phyloP scores from a whole-genome alignment of 2,797 vertebrate species.

The Arctocebus calabarensis region DNA sequence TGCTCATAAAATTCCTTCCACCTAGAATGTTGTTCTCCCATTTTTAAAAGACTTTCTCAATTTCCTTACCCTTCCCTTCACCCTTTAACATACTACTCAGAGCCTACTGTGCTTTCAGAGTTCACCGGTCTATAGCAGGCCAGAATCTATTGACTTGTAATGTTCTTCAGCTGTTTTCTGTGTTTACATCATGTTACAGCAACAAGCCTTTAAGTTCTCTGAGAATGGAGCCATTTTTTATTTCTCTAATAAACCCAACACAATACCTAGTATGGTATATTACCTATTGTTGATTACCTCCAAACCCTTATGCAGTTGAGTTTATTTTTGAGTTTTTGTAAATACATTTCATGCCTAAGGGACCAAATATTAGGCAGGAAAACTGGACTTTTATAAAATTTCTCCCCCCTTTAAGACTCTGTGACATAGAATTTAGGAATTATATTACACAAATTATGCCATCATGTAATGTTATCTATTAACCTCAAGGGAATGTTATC shows the following conservation, averaged over 20 bases:
- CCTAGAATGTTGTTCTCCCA: not conserved
- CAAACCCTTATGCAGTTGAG: not conserved
- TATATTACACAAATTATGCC: constrained; percentile 57
- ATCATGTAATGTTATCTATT: constrained; percentile 64
- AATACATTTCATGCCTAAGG: constrained; percentile 38
- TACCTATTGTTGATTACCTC: not conserved
- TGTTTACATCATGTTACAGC: not conserved
- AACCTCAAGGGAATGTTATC: constrained; percentile 80
- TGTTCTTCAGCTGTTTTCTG: constrained; percentile 20
- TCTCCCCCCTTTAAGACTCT: not conserved
- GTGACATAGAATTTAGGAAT: constrained; percentile 35
- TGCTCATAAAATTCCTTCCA: not conserved
- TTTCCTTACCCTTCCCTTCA: not conserved
- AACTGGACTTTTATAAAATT: constrained; percentile 54
- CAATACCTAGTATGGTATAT: not conserved
- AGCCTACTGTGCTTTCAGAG: not conserved
- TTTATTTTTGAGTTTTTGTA: constrained; percentile 16
- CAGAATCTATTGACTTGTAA: not conserved
- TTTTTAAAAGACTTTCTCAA: not conserved
- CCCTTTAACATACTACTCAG: not conserved
- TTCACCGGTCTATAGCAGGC: not conserved
- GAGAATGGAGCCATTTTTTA: not conserved
- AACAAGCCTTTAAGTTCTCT: constrained; percentile 1
- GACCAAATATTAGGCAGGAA: constrained; percentile 7
- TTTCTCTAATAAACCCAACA: not conserved